Evolutionary conservation across 2,797 vertebrate genomes (phyloP), one percentile per base, ranked within the genome.

Genomic region (Potorous gilbertii): DNA sequence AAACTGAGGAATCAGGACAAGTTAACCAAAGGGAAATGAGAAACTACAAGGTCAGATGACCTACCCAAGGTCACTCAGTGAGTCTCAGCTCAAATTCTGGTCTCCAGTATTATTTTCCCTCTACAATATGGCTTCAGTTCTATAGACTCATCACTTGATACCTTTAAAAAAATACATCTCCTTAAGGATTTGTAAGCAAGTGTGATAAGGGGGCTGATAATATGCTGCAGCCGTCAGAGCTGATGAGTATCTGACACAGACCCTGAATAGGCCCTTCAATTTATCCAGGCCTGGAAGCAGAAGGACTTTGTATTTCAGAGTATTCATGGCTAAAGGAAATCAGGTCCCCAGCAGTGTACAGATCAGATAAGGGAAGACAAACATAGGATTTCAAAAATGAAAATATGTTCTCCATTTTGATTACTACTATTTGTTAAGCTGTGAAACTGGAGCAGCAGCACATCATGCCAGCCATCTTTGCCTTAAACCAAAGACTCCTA

Each of bases 281-380:
- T 94, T 93, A 24, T 94, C 24, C 55, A 96, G 92, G 94, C 94
- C 96, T 97, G 94, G 40, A 87, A 96, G 95, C 81, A 91, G 66
- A 93, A 95, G 89, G 93, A 95, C 95, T 95, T 21, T n/a, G 94
- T 97, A 97, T 96, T 97, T 94, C n/a, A 4, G 46, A 90, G 96
- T 95, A 96, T 96, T 12, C 0, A 74, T 97, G 93, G 96, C 96
- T 50, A 92, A 50, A 98, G 97, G 97, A 98, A 98, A 98, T 93
- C 97, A 98, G 98, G 97, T 97, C 97, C 96, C 94, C 3, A 50
- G 91, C 95, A 96, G 98, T 97, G 97, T 93, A 96, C 74, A 90
- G 97, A 98, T 98, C 98, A 98, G 98, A 98, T 98, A 98, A 98
- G 95, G 56, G 0, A 0, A 90, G 90, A 95, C 94, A 54, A 97